Evolutionary conservation across 2,888 invertebrate genomes (phyloP).

Genomic region (Scaptomyza polygonia): DNA sequence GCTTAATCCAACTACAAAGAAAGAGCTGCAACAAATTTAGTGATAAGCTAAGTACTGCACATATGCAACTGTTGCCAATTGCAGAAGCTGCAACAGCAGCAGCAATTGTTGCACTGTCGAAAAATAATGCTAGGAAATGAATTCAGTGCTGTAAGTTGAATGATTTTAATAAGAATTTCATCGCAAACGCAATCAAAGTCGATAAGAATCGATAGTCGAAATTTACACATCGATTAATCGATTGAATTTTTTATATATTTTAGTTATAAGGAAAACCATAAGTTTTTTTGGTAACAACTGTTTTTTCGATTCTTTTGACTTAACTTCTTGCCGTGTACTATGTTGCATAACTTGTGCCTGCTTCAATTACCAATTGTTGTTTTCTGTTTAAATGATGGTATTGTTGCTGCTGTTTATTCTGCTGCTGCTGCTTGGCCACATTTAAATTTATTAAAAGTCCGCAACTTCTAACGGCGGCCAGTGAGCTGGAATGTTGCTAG

Average conservation of each 20-base stretch:
- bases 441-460: slow-evolving; percentile 81
- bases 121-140: not conserved
- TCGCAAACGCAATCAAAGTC: too few species aligned
- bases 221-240: too few species aligned
- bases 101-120: slow-evolving; percentile 20
- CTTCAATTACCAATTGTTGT: slow-evolving; percentile 78
- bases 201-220: too few species aligned
- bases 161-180: too few species aligned
- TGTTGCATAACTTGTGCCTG: slow-evolving; percentile 54
- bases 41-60: slow-evolving; percentile 48
- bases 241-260: too few species aligned
- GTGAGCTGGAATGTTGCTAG: slow-evolving; percentile 59
- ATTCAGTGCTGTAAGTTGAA: too few species aligned
- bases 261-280: too few species aligned
- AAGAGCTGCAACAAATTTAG: slow-evolving; percentile 34
- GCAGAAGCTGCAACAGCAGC: slow-evolving; percentile 10
- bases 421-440: slow-evolving; percentile 43
- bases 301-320: not conserved
- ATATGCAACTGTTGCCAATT: slow-evolving; percentile 32
- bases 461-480: slow-evolving; percentile 70
- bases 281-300: not conserved
- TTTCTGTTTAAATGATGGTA: slow-evolving; percentile 73
- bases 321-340: slow-evolving; percentile 8
- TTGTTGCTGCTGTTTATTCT: slow-evolving; percentile 43
- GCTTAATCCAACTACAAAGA: slow-evolving; percentile 48